Base-by-base conservation (phyloP, 92 coral and sea anemone genomes). In the Actinernus sp. region DNA sequence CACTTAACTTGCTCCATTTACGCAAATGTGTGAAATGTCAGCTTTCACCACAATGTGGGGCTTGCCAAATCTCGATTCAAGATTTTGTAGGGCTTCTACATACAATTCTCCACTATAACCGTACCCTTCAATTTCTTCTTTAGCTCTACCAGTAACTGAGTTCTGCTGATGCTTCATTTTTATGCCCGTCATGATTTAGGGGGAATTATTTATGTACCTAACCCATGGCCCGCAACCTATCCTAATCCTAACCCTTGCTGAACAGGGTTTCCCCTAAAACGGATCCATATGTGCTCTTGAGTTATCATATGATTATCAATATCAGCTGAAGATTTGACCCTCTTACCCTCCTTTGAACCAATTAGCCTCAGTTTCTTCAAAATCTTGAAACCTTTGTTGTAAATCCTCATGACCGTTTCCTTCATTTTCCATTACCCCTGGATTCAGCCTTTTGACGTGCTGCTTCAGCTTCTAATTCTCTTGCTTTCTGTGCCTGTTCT, bases 131-230 rank as follows among this genome's bases (percentile, higher is more conserved):
- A 81, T 64, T 55, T 75, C 71, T 10, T 63, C 44, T 68, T 72
- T 73, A 10, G 82, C 82, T 44, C 6, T 56, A 3, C 82, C 82
- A 25, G 53, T 32, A 12, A 80, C 75, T 25, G 75, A 79, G 29
- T 71, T 71, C 59, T 79, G 86, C 7, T 60, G 65, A 23, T 79
- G 86, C 55, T 71, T 51, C 74, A 71, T 79, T 27, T 55, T 62
- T 17, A n/a, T n/a, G n/a, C n/a, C n/a, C n/a, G 11, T 72, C 82
- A 62, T 63, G 73, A 3, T 20, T 63, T 14, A 20, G 21, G 22
- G 63, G 44, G 13, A 24, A 59, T 43, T 72, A 12, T 55, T 56
- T 73, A 30, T 75, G 75, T 23, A 63, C n/a, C n/a, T n/a, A n/a
- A n/a, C n/a, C n/a, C n/a, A n/a, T n/a, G n/a, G n/a, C n/a, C n/a